Base-by-base conservation (phyloP, 2,888 invertebrate species). In the Cantharis rustica region DNA sequence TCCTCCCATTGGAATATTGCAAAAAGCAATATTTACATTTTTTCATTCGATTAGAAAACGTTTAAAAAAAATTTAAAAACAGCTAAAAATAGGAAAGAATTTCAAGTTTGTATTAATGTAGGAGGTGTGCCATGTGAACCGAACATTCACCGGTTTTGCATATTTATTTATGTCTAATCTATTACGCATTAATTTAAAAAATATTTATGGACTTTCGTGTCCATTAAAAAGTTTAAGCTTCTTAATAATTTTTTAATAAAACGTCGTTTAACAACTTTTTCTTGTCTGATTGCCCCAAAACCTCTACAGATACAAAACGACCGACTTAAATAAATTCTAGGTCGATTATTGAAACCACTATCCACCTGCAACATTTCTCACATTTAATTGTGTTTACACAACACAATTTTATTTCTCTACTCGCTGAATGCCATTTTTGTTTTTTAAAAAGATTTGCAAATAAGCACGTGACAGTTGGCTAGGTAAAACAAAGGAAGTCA, bases 331-430 rank as follows among this genome's bases (percentile, higher is more conserved):
- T 66, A 71, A 76, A 75, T 73, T 62, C 73, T 69, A 71, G 61
- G 79, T 78, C 75, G 64, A 16, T 72, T 66, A 61, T 69, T 68
- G 73, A 27, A 66, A 66, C 73, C 71, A 75, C 76, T 76, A 79
- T 78, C 79, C 81, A 79, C 78, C 77, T 77, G 78, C 64, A 66
- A n/a, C 16, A 23, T 66, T 23, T 15, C 23, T 66, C 64, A 20
- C 23, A 47, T 47, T 47, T 47, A 47, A 47, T 47, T 47, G 47
- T 47, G 47, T 47, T 47, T 47, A 47, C 47, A 47, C 47, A 47
- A 47, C 47, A 47, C 47, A 9, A 47, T 47, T n/a, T 47, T 47
- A 47, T 47, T 47, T 47, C 47, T 47, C 3, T 10, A 47, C n/a
- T 47, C 7, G n/a, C 47, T 9, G 47, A 47, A n/a, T 47, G 47